Evolutionary conservation across 2,888 invertebrate species (phyloP), one percentile per base, ranked within the genome.

Genomic region (Tinea semifulvella): DNA sequence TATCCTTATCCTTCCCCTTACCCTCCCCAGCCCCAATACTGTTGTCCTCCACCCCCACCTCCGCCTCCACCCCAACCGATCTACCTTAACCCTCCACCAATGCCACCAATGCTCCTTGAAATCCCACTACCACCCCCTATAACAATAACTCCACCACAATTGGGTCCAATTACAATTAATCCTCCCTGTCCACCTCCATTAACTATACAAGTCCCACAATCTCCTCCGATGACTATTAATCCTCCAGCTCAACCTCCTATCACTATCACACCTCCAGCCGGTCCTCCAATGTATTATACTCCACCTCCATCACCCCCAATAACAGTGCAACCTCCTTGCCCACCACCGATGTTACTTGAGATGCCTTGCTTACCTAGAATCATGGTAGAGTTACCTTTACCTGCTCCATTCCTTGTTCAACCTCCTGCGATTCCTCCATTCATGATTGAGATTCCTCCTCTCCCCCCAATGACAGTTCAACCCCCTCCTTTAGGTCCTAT

Each of bases 381-480:
- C 27, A 45, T 52, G n/a, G 42, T 58, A 39, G 58, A 58, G 36
- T 46, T 56, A 4, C 57, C 58, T 10, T 43, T 54, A 25, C 58
- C 59, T 2, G 57, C 59, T 4, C 56, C 61, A 27, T 54, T 63
- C 8, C 49, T 74, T 3, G 57, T 77, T 5, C 77, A 77, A 48
- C 75, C 74, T 1, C 76, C 76, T 1, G 61, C 75, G 26, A 44
- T 74, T 17, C 68, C 69, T 0, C 69, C 66, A 46, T 55, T 77
- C 45, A 57, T 66, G 63, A 60, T 77, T 14, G 75, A 75, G 49
- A 71, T 72, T 8, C 77, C 77, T 2, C 60, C 69, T n/a, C 46
- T 70, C 25, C 69, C 76, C 1, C 69, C 75, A 1, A 58, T 79
- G 55, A 63, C 70, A 1, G 69, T 79, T 8, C 74, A 77, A 47